These are phyloP conservation scores for Eleginops maclovinus DNA, from an alignment of 2,113 vertebrate genomes.

Conservation along the genomic window DNA sequence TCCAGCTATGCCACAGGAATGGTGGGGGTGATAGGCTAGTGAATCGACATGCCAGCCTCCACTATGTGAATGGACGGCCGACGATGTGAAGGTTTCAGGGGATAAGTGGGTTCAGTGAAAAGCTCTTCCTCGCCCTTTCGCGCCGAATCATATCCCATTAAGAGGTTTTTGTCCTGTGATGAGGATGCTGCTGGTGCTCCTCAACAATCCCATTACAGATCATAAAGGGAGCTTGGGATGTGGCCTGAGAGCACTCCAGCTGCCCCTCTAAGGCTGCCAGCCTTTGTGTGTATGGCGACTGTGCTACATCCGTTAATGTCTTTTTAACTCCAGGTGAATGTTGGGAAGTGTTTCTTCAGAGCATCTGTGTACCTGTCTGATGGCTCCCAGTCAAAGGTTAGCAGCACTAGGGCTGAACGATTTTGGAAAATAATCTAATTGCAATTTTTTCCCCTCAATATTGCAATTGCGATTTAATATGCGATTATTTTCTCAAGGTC, in stretches of 20 bases:
- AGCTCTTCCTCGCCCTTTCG: conserved; percentile 71
- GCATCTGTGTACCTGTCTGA: conserved; percentile 18
- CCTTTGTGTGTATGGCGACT: conserved; percentile 42
- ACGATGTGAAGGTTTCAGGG: conserved; percentile 35
- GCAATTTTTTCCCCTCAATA: too few species aligned
- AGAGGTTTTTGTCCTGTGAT: conserved; percentile 73
- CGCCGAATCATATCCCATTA: conserved; percentile 75
- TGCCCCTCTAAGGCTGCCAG: conserved; percentile 48
- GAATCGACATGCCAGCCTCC: conserved; percentile 19
- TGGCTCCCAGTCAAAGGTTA: conserved; percentile 28
- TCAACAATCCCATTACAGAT: conserved; percentile 77
- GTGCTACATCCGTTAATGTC: conserved; percentile 52
- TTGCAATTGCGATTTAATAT: too few species aligned
- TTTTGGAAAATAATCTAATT: too few species aligned
- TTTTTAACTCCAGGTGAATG: conserved; percentile 71
- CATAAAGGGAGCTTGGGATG: conserved; percentile 77
- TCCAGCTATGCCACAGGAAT: neutral
- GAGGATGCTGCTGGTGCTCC: conserved; percentile 71
- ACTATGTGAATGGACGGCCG: conserved; percentile 26
- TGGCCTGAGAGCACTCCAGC: conserved; percentile 69
- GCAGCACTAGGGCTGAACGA: conserved; percentile 22
- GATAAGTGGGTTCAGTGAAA: conserved; percentile 64
- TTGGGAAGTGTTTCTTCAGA: conserved; percentile 27
- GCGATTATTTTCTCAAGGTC: too few species aligned
- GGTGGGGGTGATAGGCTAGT: conserved; percentile 2